Evolutionary conservation across 2,888 invertebrate species (phyloP).

Genomic region (Zootermopsis nevadensis): DNA sequence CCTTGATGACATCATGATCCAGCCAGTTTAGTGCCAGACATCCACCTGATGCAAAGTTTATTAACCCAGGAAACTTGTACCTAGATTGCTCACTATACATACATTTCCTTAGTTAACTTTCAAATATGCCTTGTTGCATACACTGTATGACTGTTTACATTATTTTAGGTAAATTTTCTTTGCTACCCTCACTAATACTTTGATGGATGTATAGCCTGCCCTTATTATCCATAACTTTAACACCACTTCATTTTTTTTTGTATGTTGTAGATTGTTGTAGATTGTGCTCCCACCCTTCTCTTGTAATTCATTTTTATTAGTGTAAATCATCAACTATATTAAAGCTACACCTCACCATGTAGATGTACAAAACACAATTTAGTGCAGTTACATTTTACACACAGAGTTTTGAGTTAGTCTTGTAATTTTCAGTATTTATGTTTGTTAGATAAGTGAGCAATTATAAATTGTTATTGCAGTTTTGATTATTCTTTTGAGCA

Average conservation of each 20-base stretch:
- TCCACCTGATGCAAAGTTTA: too few species aligned
- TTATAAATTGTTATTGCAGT: too few species aligned
- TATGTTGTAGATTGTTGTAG: slow-evolving; percentile 4
- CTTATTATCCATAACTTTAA: not conserved
- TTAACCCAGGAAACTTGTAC: too few species aligned
- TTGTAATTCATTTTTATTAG: not conserved
- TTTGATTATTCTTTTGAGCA: too few species aligned
- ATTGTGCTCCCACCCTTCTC: not conserved
- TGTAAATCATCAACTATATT: not conserved
- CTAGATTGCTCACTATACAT: too few species aligned
- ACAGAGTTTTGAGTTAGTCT: not conserved
- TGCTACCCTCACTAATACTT: slow-evolving; percentile 26
- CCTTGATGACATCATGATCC: too few species aligned
- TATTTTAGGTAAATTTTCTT: not conserved
- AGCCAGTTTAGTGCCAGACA: too few species aligned
- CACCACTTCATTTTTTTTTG: slow-evolving; percentile 3
- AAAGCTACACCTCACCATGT: not conserved
- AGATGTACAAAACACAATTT: not conserved
- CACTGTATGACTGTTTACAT: not conserved
- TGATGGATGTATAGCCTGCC: slow-evolving; percentile 21
- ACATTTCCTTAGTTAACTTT: slow-evolving; percentile 5
- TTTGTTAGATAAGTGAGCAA: too few species aligned
- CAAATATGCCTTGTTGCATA: not conserved
- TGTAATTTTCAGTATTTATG: not conserved
- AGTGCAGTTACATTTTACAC: not conserved